phyloP scores from a whole-genome alignment of 2,113 vertebrate genomes.

The Danionella cerebrum region DNA sequence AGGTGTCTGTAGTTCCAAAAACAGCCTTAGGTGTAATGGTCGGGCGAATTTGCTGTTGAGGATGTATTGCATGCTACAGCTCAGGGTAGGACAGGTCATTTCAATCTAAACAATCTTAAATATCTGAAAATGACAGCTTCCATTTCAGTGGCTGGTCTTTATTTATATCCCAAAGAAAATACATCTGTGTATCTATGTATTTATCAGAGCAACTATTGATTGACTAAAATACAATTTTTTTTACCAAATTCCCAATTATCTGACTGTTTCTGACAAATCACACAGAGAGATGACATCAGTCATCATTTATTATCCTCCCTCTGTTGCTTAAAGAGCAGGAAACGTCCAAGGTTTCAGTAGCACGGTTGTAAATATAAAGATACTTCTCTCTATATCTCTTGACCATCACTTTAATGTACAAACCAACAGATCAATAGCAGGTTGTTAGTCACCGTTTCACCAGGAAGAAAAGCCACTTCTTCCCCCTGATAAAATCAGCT shows the following conservation, averaged over 20 bases:
- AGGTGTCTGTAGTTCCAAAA: too few relatives aligned
- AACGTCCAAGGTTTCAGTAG: neutral
- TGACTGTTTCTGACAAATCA: neutral
- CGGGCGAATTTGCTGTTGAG: too few relatives aligned
- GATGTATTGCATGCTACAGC: too few relatives aligned
- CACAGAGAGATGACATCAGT: neutral
- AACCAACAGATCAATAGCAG: conserved; percentile 54
- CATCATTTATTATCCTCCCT: neutral
- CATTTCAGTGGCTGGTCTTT: too few relatives aligned
- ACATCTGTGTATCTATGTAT: neutral
- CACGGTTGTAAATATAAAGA: conserved; percentile 15
- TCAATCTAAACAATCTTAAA: too few relatives aligned
- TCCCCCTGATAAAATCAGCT: conserved; percentile 57
- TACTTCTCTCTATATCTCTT: conserved; percentile 13
- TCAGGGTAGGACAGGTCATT: too few relatives aligned
- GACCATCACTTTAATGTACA: conserved; percentile 47
- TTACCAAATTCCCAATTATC: neutral
- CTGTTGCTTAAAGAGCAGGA: neutral
- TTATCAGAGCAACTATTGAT: neutral
- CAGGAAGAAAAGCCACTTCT: conserved; percentile 55
- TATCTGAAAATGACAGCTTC: too few relatives aligned
- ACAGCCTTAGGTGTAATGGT: too few relatives aligned
- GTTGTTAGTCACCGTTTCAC: conserved; percentile 63
- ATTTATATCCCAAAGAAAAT: neutral
- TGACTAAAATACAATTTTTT: neutral